These are phyloP conservation scores for Notodonta ziczac DNA, from an alignment of 2,888 invertebrate species.

Conservation along the genomic window DNA sequence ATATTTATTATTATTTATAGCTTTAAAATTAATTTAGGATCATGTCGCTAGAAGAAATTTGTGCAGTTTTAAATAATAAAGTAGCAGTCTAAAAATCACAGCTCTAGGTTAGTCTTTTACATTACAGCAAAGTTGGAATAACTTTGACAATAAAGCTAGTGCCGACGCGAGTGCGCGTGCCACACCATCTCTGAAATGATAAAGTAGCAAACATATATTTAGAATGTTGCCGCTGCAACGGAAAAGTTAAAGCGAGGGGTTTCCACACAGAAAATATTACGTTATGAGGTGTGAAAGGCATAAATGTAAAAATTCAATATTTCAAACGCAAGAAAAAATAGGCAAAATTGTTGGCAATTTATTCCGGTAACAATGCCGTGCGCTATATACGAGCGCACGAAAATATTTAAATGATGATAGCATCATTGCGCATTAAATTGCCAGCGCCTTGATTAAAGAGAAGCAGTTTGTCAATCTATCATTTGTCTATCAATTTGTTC, in stretches of 20 bases:
- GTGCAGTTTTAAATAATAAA: too few species aligned
- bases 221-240: constrained; percentile 77
- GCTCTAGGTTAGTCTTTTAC: neutral
- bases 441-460: constrained; percentile 3
- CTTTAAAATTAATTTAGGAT: too few species aligned
- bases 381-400: constrained; percentile 7
- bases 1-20: too few species aligned
- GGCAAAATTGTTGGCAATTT: constrained; percentile 72
- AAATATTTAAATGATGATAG: neutral
- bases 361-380: constrained; percentile 63
- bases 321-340: constrained; percentile 64
- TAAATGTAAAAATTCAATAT: constrained; percentile 84
- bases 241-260: constrained; percentile 74
- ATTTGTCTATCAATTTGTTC: constrained; percentile 36
- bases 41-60: too few species aligned
- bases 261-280: constrained; percentile 78
- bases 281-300: constrained; percentile 84
- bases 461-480: too few species aligned
- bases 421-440: neutral
- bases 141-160: constrained; percentile 44
- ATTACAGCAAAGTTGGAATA: constrained; percentile 27
- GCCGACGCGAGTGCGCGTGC: constrained; percentile 41
- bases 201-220: constrained; percentile 82
- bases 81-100: too few species aligned
- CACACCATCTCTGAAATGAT: constrained; percentile 63